Evolutionary conservation across 37 sponge, comb jelly and placozoan genomes (phyloP).

Genomic region (Beroe forskalii): DNA sequence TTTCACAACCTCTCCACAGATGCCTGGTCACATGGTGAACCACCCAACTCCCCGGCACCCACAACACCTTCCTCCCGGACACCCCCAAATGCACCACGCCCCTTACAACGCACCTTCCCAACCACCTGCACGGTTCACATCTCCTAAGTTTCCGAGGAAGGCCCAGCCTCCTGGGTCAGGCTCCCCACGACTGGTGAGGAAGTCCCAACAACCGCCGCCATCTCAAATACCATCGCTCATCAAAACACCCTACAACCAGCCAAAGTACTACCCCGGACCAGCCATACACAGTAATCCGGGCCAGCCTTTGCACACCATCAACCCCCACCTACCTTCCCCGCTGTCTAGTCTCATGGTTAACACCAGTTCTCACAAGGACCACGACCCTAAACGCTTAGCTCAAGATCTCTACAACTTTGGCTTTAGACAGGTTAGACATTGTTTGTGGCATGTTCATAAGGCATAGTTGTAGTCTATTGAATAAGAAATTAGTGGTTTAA

Average conservation of each 20-base stretch:
- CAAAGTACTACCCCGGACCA: background rate
- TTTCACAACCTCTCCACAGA: background rate
- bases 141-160: slow-evolving; percentile 2
- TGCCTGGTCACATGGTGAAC: background rate
- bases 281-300: background rate
- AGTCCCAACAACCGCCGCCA: background rate
- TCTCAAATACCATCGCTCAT: slow-evolving; percentile 29
- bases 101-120: background rate
- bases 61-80: background rate
- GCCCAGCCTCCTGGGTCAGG: background rate
- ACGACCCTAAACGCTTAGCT: slow-evolving; percentile 25
- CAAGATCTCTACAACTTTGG: slow-evolving; percentile 45
- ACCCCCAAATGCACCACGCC: background rate
- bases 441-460: too few relatives aligned
- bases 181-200: background rate
- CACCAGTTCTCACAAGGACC: background rate
- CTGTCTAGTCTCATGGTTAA: slow-evolving; percentile 27
- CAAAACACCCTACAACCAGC: background rate
- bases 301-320: background rate
- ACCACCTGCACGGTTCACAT: slow-evolving; percentile 7
- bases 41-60: background rate
- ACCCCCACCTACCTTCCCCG: background rate
- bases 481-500: too few relatives aligned
- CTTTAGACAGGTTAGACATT: slow-evolving; percentile 57
- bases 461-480: too few relatives aligned